Percentiles rank a stretch among this genome's conserved stretches.
Evolutionary conservation across 1,140 invertebrate species (phyloP).

Genomic region (Lutraria rhynchaena): DNA sequence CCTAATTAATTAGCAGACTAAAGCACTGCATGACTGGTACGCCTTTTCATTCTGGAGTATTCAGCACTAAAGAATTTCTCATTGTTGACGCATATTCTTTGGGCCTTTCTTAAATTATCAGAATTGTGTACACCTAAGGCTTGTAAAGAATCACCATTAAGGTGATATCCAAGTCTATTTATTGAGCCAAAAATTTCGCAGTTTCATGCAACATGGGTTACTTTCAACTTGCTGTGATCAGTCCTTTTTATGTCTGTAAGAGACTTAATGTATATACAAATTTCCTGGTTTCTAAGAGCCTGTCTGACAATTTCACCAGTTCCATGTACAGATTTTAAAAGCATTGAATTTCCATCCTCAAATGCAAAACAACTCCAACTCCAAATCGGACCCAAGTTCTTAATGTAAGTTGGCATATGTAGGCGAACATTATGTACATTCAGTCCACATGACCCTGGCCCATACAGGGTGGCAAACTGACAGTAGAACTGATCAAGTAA

Average conservation of each 20-base stretch:
- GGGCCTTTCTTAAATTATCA: background rate
- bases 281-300: constrained; percentile 34
- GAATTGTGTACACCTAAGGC: constrained; percentile 3
- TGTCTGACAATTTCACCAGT: constrained; percentile 60
- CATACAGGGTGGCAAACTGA: constrained; percentile 44
- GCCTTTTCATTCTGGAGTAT: constrained; percentile 49
- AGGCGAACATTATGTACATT: constrained; percentile 56
- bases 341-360: constrained; percentile 58
- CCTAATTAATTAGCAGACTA: constrained; percentile 29
- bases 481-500: constrained; percentile 50
- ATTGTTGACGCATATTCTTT: constrained; percentile 27
- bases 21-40: constrained; percentile 36
- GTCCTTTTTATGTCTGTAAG: background rate
- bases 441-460: constrained; percentile 51
- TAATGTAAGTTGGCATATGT: constrained; percentile 55
- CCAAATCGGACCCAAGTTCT: constrained; percentile 58
- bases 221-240: background rate
- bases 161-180: background rate
- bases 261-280: constrained; percentile 25
- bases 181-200: constrained; percentile 15
- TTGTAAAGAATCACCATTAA: background rate
- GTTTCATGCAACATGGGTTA: constrained; percentile 21
- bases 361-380: constrained; percentile 62
- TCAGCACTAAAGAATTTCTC: constrained; percentile 11
- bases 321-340: constrained; percentile 63